Conservation (phyloP, 2,888 invertebrate species). For the Ferdinandea cuprea region DNA sequence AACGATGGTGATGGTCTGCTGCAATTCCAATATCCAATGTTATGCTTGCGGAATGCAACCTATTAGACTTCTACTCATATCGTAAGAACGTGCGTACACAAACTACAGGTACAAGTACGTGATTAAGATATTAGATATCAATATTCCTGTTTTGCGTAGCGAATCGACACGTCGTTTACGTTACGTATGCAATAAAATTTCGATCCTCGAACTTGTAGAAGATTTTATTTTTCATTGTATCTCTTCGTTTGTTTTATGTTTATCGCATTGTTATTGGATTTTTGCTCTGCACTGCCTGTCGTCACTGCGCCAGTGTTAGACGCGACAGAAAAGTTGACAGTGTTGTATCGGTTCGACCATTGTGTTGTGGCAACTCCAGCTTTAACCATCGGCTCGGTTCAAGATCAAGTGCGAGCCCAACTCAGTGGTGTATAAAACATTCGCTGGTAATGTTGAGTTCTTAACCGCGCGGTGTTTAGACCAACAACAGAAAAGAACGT, state of each 20-base stretch:
- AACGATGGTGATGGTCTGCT: constrained; percentile 26
- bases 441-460: constrained; percentile 68
- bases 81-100: constrained; percentile 30
- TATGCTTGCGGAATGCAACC: constrained; percentile 36
- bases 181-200: constrained; percentile 61
- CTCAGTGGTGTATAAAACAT: constrained; percentile 69
- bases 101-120: constrained; percentile 26
- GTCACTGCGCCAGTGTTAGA: constrained; percentile 2
- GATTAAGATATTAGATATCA: constrained; percentile 15
- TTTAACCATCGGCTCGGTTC: constrained; percentile 60
- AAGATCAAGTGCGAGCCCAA: constrained; percentile 69
- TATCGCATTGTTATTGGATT: constrained; percentile 34
- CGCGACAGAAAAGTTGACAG: constrained; percentile 63
- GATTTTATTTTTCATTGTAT: constrained; percentile 12
- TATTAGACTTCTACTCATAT: constrained; percentile 39
- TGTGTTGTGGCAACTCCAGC: constrained; percentile 50
- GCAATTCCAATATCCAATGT: background rate
- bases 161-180: constrained; percentile 44
- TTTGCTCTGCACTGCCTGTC: constrained; percentile 24
- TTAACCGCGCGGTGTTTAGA: constrained; percentile 26
- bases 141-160: constrained; percentile 44
- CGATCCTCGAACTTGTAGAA: constrained; percentile 36
- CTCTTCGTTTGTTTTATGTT: constrained; percentile 31
- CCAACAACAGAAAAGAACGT: constrained; percentile 1
- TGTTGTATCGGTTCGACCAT: constrained; percentile 50